Evolutionary conservation across 2,113 vertebrate species (phyloP), one percentile per base, ranked within the genome.

Genomic region (Petaurus breviceps): DNA sequence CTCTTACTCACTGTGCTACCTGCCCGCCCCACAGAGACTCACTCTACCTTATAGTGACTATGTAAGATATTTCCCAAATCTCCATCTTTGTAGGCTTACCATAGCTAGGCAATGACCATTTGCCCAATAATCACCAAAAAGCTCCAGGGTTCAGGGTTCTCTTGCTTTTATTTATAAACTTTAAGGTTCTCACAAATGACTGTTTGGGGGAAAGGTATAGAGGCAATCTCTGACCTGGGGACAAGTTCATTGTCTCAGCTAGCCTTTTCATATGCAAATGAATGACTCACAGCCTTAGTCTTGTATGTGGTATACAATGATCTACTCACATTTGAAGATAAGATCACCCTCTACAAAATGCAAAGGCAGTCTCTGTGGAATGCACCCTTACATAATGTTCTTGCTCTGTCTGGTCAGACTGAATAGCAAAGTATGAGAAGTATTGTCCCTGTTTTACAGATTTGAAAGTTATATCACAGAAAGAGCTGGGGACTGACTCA

Each of bases 381-480:
- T n/a, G 19, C 16, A 84, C 68, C 68, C 37, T 84, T 84, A 68
- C 11, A 11, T 57, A 37, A 68, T 14, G 11, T 37, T 37, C 28
- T 68, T 37, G 28, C 31, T 57, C 26, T 2, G 26, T 31, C 55
- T 3, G 28, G 55, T 31, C 55, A 68, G 31, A 31, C 11, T 61
- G 28, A 94, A 94, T 51, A 92, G 68, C 91, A 28, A 89, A 84
- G 90, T 51, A 94, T 24, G 92, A 93, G 89, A 91, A 9, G 23
- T 54, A 92, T 91, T 84, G 94, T 68, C 46, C 49, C 37, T 68
- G 52, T 91, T 93, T 96, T 92, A 25, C 57, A 95, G 50, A 47
- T 61, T 94, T 90, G 95, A 94, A 95, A 93, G 95, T 23, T 50
- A 26, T 25, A 91, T 43, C 57, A 51, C 11, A 68, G 57, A 31